Base-by-base conservation (phyloP, 2,113 vertebrate genomes). In the Oryzias curvinotus region DNA sequence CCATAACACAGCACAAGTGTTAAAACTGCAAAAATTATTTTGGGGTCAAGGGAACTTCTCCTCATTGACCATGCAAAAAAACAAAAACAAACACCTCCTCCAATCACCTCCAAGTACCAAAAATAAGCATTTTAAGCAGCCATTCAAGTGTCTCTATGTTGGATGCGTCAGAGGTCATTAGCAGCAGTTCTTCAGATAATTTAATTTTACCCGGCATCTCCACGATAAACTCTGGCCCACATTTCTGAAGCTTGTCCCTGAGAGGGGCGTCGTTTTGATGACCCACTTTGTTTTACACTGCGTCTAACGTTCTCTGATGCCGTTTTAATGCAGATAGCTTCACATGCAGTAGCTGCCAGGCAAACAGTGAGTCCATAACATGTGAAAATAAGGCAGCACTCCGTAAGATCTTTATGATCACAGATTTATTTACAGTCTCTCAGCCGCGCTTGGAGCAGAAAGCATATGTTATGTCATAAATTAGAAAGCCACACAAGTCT, bases 381-480 rank as follows among this genome's bases (percentile, higher is more conserved):
- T 57, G 51, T 46, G 5, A 59, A 42, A 65, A 45, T 44, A 53
- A 26, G 30, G n/a, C 43, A 41, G 1, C 1, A 18, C 51, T 47
- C 19, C 18, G 19, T 52, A 14, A 43, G 4, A 3, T 49, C 30
- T 42, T 26, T 6, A 28, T 54, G 50, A 71, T 70, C 21, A 51
- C 49, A 51, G 64, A 36, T 58, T 74, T 68, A 75, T 82, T 82
- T 75, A 71, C 65, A 52, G 26, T 55, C 59, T 64, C 45, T 61
- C 49, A 45, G 72, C 49, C n/a, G 4, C 66, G 52, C 65, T 58
- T 23, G 26, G 57, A 52, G 19, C 52, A 55, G 53, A 72, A 48
- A 58, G 19, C 75, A 72, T 74, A 81, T 77, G 65, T 74, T 78
- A 50, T 67, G 64, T 57, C 62, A 80, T 81, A 16, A 79, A 71